Evolutionary conservation across 2,888 invertebrate species (phyloP).

Genomic region (Drosophila phalerata): DNA sequence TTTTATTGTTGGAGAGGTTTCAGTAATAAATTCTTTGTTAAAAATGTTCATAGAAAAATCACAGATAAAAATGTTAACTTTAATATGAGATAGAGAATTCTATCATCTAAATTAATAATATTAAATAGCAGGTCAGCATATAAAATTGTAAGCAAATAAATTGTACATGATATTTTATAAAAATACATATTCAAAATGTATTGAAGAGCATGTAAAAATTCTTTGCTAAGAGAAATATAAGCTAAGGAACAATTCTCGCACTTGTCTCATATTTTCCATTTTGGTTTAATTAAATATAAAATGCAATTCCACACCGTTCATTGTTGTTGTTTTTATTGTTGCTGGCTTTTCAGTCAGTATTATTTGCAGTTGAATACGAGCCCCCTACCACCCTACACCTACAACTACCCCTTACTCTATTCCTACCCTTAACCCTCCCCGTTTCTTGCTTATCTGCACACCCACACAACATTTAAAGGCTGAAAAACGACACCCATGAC

Average conservation of each 20-base stretch:
- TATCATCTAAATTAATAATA: too few relatives aligned
- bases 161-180: neutral
- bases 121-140: too few relatives aligned
- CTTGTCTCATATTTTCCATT: constrained; percentile 41
- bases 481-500: constrained; percentile 59
- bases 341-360: constrained; percentile 24
- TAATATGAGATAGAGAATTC: too few relatives aligned
- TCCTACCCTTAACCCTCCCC: neutral
- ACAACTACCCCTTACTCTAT: neutral
- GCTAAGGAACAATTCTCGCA: constrained; percentile 20
- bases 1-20: neutral
- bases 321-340: constrained; percentile 39
- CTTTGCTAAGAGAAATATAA: neutral
- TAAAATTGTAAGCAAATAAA: too few relatives aligned
- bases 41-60: neutral
- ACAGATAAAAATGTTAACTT: neutral
- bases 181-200: too few relatives aligned
- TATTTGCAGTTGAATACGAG: constrained; percentile 21
- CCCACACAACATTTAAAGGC: constrained; percentile 31
- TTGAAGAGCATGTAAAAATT: neutral
- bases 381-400: neutral
- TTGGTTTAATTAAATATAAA: constrained; percentile 69
- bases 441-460: constrained; percentile 24
- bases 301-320: constrained; percentile 68
- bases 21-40: too few relatives aligned